Percentiles rank a stretch among this genome's conserved stretches.
These are phyloP conservation scores for Pelobates fuscus DNA, from an alignment of 2,113 vertebrate species.

Conservation along the genomic window DNA sequence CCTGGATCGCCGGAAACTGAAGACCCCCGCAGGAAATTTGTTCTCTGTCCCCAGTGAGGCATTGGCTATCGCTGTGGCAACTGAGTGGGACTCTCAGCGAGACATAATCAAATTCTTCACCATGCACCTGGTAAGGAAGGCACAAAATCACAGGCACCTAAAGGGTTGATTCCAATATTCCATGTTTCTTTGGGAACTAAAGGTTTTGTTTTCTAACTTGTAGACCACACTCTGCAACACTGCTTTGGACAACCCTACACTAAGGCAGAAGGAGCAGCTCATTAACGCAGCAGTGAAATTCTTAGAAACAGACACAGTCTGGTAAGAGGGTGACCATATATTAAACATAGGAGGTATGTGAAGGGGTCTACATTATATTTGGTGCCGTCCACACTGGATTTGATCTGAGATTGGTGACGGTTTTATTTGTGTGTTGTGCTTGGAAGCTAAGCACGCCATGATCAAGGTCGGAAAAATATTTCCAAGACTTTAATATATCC, in stretches of 20 bases:
- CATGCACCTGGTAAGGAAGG: conserved; percentile 86
- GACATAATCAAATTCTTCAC: conserved; percentile 92
- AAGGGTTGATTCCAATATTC: background rate
- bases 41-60: conserved; percentile 89
- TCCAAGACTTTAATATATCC: too few species aligned
- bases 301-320: conserved; percentile 93
- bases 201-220: conserved; percentile 5
- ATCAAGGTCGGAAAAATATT: too few species aligned
- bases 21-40: conserved; percentile 89
- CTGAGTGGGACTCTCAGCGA: conserved; percentile 91
- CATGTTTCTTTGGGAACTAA: background rate
- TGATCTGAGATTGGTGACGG: too few species aligned
- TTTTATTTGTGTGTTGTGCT: too few species aligned
- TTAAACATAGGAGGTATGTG: too few species aligned
- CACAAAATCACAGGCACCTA: background rate
- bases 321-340: conserved; percentile 70
- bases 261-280: conserved; percentile 80
- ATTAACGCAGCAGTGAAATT: conserved; percentile 87
- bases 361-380: too few species aligned
- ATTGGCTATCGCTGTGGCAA: conserved; percentile 90
- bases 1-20: conserved; percentile 89
- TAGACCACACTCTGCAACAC: conserved; percentile 96
- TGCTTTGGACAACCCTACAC: conserved; percentile 89
- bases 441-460: too few species aligned
- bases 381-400: too few species aligned